Conservation (phyloP, 2,113 vertebrate species). For the Stercorarius parasiticus region DNA sequence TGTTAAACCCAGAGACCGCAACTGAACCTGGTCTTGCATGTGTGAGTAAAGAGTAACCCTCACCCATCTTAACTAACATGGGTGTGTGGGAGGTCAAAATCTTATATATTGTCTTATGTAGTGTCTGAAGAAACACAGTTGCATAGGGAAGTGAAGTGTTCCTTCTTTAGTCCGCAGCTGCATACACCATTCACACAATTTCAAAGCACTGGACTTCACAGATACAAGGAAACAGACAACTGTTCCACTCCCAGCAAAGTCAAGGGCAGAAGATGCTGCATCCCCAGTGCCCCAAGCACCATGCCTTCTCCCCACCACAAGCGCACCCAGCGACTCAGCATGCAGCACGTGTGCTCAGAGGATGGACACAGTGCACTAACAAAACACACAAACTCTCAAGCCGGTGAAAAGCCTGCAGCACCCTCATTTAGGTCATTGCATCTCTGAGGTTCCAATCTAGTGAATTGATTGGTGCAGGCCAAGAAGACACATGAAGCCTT, state of each 20-base stretch:
- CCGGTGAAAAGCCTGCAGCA: neutral
- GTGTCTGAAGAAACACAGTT: neutral
- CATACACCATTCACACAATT: rapidly evolving
- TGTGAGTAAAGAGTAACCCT: neutral
- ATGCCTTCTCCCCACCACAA: neutral
- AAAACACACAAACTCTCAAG: neutral
- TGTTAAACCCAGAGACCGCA: neutral
- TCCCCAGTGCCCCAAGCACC: neutral
- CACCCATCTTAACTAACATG: neutral
- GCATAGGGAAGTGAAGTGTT: neutral
- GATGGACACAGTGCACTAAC: neutral
- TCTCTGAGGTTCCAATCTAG: neutral
- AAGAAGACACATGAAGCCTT: neutral
- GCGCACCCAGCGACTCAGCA: rapidly evolving
- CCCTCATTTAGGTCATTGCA: neutral
- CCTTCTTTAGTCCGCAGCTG: neutral
- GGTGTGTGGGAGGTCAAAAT: neutral
- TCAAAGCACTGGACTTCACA: neutral
- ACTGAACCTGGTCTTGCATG: neutral
- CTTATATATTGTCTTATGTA: neutral
- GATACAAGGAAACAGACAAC: neutral
- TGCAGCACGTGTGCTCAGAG: rapidly evolving
- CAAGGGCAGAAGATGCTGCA: neutral
- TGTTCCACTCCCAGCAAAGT: neutral
- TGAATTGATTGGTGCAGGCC: neutral